phyloP scores from a whole-genome alignment of 2,888 invertebrate genomes.

The Hyposoter didymator region DNA sequence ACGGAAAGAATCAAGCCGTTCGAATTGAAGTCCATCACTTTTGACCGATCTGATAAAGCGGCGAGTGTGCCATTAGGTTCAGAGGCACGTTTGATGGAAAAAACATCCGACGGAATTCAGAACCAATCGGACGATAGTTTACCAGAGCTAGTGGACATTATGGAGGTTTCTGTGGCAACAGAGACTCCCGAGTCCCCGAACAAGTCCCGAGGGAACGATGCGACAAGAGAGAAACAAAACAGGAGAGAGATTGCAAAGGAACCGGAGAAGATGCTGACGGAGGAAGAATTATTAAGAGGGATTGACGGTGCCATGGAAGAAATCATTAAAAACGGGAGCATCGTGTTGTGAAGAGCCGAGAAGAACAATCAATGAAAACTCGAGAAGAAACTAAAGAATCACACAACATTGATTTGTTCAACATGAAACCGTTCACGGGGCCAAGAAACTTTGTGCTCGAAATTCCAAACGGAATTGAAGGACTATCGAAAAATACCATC shows the following conservation, averaged over 20 bases:
- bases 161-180: background rate
- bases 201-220: background rate
- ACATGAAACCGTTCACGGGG: background rate
- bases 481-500: background rate
- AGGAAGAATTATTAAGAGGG: conserved; percentile 65
- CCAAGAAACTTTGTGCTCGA: background rate
- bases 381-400: background rate
- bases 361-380: background rate
- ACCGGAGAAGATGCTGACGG: conserved; percentile 54
- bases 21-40: too few relatives aligned
- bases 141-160: background rate
- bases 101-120: background rate
- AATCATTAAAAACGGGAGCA: conserved; percentile 50
- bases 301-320: conserved; percentile 68
- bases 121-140: background rate
- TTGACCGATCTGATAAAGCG: background rate
- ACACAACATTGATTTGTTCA: background rate
- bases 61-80: background rate
- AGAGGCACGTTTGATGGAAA: background rate
- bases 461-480: background rate
- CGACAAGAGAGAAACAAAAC: background rate
- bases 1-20: background rate
- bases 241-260: background rate
- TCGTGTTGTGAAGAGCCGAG: conserved; percentile 9
- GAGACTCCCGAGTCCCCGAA: background rate